These are phyloP conservation scores for Perizoma affinitatum DNA, from an alignment of 2,888 invertebrate species.

Conservation along the genomic window DNA sequence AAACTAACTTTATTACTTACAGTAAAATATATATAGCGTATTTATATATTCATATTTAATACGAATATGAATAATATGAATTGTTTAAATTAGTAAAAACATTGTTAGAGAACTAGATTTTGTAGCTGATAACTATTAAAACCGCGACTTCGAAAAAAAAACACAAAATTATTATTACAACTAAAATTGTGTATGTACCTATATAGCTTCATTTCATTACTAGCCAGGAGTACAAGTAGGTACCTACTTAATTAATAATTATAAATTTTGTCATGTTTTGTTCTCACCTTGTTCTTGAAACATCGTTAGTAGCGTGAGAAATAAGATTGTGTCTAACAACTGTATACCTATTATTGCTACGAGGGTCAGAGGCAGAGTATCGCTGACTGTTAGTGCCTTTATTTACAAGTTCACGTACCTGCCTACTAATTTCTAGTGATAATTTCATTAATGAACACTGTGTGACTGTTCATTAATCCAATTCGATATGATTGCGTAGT, in stretches of 20 bases:
- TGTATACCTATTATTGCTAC: slow-evolving; percentile 61
- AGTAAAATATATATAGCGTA: too few relatives aligned
- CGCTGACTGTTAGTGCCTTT: slow-evolving; percentile 28
- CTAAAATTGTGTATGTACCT: too few relatives aligned
- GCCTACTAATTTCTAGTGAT: slow-evolving; percentile 1
- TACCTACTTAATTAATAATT: background rate
- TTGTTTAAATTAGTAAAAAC: too few relatives aligned
- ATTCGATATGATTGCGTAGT: too few relatives aligned
- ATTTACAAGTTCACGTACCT: slow-evolving; percentile 20
- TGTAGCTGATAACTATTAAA: too few relatives aligned
- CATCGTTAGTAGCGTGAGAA: slow-evolving; percentile 58
- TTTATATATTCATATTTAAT: too few relatives aligned
- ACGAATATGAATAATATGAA: too few relatives aligned
- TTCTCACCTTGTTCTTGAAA: slow-evolving; percentile 34
- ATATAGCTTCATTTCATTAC: too few relatives aligned
- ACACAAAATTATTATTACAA: too few relatives aligned
- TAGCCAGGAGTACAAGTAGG: background rate
- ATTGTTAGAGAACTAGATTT: too few relatives aligned
- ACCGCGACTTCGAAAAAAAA: too few relatives aligned
- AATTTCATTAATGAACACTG: slow-evolving; percentile 5
- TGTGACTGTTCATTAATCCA: slow-evolving; percentile 7
- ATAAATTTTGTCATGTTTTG: slow-evolving; percentile 13
- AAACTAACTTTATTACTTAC: too few relatives aligned
- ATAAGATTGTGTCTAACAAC: slow-evolving; percentile 55
- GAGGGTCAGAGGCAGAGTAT: slow-evolving; percentile 58